Conservation (phyloP, 2,113 vertebrate species). For the Caretta caretta region DNA sequence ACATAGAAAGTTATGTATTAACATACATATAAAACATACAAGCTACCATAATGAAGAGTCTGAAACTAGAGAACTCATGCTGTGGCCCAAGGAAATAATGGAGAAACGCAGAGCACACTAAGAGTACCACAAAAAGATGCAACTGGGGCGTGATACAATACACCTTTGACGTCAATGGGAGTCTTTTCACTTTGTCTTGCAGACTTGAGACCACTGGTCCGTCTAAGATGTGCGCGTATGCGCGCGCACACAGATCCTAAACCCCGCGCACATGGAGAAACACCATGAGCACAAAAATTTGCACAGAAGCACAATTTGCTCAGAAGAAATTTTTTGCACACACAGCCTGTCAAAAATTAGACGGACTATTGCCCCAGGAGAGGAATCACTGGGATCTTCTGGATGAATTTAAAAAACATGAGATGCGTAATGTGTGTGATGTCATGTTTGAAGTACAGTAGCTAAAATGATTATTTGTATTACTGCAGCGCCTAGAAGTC, state of each 20-base stretch:
- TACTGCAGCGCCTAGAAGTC: no score
- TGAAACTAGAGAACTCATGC: not conserved
- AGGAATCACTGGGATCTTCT: not conserved
- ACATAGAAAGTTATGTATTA: not conserved
- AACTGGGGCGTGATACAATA: not conserved
- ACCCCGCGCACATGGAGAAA: no score
- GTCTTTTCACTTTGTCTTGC: not conserved
- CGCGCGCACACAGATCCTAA: no score
- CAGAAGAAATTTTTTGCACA: no score
- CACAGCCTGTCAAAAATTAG: no score
- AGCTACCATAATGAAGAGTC: not conserved
- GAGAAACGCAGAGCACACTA: not conserved
- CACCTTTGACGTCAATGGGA: not conserved
- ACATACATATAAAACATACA: not conserved
- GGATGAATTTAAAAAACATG: not conserved
- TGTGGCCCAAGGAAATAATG: not conserved
- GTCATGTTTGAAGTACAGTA: no score
- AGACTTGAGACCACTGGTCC: not conserved
- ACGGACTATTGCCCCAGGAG: not conserved
- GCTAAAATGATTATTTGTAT: no score
- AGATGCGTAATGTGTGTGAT: not conserved
- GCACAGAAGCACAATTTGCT: no score
- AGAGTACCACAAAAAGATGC: not conserved
- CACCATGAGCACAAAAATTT: no score
- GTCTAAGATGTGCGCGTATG: no score